These are phyloP conservation scores for Melopsittacus undulatus DNA, from an alignment of 2,797 vertebrate species.

Conservation along the genomic window DNA sequence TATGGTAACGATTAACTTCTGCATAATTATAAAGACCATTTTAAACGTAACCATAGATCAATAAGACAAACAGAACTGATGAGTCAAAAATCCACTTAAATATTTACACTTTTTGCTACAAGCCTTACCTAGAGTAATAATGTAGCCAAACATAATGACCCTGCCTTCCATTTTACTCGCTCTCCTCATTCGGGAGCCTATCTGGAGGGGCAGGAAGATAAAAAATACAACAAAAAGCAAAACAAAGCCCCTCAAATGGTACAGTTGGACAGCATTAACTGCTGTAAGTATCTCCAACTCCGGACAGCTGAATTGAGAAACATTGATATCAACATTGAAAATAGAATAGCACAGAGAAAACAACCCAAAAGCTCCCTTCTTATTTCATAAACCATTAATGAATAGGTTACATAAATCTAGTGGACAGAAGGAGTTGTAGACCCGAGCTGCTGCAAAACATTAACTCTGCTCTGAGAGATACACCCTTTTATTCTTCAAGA, in stretches of 20 bases:
- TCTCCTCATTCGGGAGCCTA: not conserved
- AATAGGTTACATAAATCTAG: constrained; percentile 62
- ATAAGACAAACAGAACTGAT: constrained; percentile 28
- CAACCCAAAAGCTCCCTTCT: constrained; percentile 14
- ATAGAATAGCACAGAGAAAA: not conserved
- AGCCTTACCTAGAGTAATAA: constrained; percentile 4
- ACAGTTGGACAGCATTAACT: not conserved
- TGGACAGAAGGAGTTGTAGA: constrained; percentile 32
- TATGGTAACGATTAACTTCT: constrained; percentile 55
- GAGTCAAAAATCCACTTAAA: constrained; percentile 50
- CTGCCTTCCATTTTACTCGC: constrained; percentile 34
- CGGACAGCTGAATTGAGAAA: not conserved
- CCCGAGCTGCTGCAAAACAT: not conserved
- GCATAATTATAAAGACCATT: not conserved
- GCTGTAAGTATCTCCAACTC: not conserved
- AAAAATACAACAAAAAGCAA: not conserved
- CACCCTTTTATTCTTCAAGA: not conserved
- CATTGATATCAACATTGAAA: not conserved
- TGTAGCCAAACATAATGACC: not conserved
- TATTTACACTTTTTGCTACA: constrained; percentile 48
- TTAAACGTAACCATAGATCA: constrained; percentile 27
- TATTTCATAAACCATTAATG: constrained; percentile 56
- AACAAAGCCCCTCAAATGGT: not conserved
- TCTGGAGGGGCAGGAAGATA: not conserved
- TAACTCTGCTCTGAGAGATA: not conserved